Evolutionary conservation across 2,113 vertebrate species (phyloP).

Genomic region (Mohoua ochrocephala): DNA sequence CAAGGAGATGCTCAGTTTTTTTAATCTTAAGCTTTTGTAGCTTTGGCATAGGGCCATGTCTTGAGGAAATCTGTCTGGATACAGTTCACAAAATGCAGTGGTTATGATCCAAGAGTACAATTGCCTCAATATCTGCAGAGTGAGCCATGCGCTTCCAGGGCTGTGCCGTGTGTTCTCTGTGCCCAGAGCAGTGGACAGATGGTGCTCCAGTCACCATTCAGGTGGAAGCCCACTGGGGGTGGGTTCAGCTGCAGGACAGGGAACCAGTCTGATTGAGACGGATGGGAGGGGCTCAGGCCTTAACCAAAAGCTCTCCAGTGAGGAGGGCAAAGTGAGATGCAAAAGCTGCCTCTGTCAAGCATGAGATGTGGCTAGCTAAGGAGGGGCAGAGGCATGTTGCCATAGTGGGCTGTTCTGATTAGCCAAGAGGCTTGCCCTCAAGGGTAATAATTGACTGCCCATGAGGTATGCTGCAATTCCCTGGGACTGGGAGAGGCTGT

Average conservation of each 20-base stretch:
- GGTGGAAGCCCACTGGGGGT: background rate
- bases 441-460: background rate
- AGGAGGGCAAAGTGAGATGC: background rate
- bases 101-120: background rate
- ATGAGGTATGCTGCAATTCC: background rate
- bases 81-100: background rate
- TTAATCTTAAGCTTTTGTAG: background rate
- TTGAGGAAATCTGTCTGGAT: background rate
- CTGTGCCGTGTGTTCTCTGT: background rate
- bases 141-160: background rate
- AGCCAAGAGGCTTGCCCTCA: background rate
- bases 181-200: background rate
- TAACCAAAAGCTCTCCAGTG: background rate
- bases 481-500: background rate
- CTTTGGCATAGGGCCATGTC: background rate
- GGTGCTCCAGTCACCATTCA: background rate
- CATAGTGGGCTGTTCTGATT: background rate
- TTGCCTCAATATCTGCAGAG: background rate
- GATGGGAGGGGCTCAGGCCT: background rate
- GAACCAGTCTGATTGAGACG: background rate
- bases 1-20: fast-evolving
- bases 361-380: background rate
- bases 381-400: background rate
- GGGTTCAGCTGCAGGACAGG: background rate
- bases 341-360: background rate